Conservation (phyloP, 2,113 vertebrate species). For the Cottus gobio region DNA sequence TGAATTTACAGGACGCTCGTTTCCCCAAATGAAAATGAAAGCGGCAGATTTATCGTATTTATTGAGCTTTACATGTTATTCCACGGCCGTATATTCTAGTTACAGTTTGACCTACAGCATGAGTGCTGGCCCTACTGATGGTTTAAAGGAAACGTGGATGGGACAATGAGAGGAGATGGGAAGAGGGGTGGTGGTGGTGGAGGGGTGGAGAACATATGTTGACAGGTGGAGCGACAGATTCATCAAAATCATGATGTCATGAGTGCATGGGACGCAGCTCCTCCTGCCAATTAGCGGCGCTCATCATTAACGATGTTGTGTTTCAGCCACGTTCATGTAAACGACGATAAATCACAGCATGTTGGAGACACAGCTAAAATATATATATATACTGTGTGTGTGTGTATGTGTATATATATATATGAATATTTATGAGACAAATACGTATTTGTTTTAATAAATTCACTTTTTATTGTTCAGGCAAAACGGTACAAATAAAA, state of each 20-base stretch:
- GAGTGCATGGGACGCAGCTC: slow-evolving; percentile 22
- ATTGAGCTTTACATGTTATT: neutral
- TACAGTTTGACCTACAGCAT: neutral
- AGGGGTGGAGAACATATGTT: neutral
- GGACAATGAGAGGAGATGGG: too few relatives aligned
- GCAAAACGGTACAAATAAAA: slow-evolving; percentile 56
- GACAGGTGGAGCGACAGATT: slow-evolving; percentile 22
- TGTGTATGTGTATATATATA: neutral
- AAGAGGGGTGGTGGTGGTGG: too few relatives aligned
- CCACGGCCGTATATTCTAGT: neutral
- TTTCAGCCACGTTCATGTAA: slow-evolving; percentile 19
- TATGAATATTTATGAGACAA: neutral
- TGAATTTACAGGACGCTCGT: neutral
- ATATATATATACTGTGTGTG: neutral
- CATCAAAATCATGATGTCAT: slow-evolving; percentile 32
- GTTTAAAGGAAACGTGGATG: neutral
- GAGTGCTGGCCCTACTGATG: neutral
- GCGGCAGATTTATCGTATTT: neutral
- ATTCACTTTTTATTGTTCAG: slow-evolving; percentile 70
- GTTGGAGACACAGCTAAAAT: neutral
- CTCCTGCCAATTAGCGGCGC: slow-evolving; percentile 30
- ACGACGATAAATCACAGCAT: neutral
- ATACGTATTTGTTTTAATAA: slow-evolving; percentile 22
- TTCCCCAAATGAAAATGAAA: neutral
- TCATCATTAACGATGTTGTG: slow-evolving; percentile 23